A percentile compares a stretch with the other conserved stretches of the same genome.
These are phyloP conservation scores for Dermatemys mawii DNA, from an alignment of 2,113 vertebrate genomes.

Conservation along the genomic window DNA sequence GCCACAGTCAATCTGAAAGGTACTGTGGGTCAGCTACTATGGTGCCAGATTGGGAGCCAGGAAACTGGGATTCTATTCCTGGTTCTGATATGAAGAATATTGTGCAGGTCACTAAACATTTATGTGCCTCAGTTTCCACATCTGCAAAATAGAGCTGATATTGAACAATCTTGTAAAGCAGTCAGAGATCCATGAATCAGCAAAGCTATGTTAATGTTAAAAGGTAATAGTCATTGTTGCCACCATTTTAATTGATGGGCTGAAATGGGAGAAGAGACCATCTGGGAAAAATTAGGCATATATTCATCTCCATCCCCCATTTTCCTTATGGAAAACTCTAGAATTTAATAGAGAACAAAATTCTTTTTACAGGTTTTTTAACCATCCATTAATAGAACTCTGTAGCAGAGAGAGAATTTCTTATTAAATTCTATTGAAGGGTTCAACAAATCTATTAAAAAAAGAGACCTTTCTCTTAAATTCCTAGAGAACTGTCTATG, in stretches of 20 bases:
- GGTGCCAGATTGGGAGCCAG: not conserved
- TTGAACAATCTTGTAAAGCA: not conserved
- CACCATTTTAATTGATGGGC: not conserved
- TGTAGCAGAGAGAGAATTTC: not conserved
- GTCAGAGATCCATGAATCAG: not conserved
- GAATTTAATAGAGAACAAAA: not conserved
- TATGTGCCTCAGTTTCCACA: conserved; percentile 39
- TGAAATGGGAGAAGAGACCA: not conserved
- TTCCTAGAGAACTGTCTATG: not conserved
- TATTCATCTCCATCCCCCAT: not conserved
- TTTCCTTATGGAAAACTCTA: not conserved
- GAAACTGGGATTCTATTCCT: not conserved
- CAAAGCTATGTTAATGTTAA: not conserved
- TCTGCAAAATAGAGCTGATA: not conserved
- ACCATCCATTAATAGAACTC: not conserved
- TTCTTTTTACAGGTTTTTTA: not conserved
- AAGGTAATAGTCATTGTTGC: not conserved
- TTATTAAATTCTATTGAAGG: not conserved
- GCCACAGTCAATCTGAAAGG: not conserved
- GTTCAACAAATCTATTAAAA: not conserved
- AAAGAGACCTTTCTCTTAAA: not conserved
- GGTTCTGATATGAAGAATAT: not conserved
- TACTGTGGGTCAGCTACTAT: accelerated
- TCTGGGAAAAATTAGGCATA: not conserved
- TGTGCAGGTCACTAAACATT: not conserved